Percentiles rank a stretch among this genome's conserved stretches.
Conservation (phyloP, 1,140 invertebrate species). For the Drosophila orosa region DNA sequence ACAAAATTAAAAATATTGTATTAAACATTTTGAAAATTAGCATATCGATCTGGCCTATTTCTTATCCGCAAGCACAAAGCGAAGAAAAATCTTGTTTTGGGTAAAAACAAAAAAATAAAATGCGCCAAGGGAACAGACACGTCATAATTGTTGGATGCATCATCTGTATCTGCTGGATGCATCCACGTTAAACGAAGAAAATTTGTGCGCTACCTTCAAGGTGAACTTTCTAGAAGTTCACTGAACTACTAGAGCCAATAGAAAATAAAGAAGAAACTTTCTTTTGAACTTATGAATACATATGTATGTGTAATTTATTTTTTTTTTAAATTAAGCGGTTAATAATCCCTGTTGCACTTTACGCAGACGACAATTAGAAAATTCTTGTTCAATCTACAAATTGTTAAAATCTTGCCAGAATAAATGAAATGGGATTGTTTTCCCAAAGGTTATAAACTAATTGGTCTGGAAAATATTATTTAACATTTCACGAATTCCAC, state of each 20-base stretch:
- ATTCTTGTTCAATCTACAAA: not conserved
- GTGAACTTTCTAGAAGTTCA: conserved; percentile 34
- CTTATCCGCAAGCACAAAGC: conserved; percentile 25
- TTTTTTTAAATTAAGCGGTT: too few relatives aligned
- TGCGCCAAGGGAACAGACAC: not conserved
- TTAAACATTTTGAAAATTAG: too few relatives aligned
- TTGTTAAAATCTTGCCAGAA: not conserved
- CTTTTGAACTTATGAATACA: too few relatives aligned
- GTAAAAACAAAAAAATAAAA: not conserved
- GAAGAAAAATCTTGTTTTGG: not conserved
- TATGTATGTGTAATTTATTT: too few relatives aligned
- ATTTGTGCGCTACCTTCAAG: not conserved
- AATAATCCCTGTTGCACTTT: conserved; percentile 17
- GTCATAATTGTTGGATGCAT: conserved; percentile 8
- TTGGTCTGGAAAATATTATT: not conserved
- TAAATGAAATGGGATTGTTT: not conserved
- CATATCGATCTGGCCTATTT: too few relatives aligned
- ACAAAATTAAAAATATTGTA: too few relatives aligned
- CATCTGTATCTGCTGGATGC: not conserved
- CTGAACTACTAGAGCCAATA: conserved; percentile 32
- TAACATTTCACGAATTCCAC: not conserved
- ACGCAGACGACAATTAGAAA: conserved; percentile 12
- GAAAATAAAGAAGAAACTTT: conserved; percentile 6
- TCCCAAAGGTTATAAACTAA: not conserved
- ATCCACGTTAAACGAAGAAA: not conserved